A percentile compares a stretch with the other conserved stretches of the same genome.
phyloP scores from a whole-genome alignment of 1,140 invertebrate genomes.

The Macrocentrus cingulum region DNA sequence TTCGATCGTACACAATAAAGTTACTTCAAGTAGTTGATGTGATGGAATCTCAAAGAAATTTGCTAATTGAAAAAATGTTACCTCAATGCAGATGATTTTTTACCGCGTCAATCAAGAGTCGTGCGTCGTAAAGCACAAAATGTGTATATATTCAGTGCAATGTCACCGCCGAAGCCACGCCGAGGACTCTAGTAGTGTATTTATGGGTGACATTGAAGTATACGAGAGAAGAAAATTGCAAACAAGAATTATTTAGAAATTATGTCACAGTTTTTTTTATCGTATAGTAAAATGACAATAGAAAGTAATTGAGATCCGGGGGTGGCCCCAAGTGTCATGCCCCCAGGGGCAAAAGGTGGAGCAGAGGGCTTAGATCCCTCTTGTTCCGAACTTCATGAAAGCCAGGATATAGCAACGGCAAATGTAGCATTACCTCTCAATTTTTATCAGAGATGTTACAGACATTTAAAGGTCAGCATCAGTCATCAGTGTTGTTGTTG shows the following conservation, averaged over 20 bases:
- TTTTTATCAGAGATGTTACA: slow-evolving; percentile 53
- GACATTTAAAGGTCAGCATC: slow-evolving; percentile 54
- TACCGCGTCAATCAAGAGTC: no score
- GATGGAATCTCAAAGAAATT: neutral
- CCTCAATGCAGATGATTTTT: no score
- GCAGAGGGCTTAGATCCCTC: slow-evolving; percentile 53
- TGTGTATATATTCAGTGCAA: no score
- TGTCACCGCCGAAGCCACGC: no score
- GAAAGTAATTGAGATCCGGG: slow-evolving; percentile 8
- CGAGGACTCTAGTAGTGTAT: no score
- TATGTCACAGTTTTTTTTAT: no score
- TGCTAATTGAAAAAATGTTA: neutral
- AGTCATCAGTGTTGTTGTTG: no score
- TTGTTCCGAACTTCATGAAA: slow-evolving; percentile 49
- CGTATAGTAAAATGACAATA: neutral
- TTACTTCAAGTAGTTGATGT: slow-evolving; percentile 4
- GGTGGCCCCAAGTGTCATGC: slow-evolving; percentile 46
- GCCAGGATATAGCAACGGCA: slow-evolving; percentile 42
- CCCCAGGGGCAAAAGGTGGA: slow-evolving; percentile 50
- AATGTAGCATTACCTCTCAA: slow-evolving; percentile 44
- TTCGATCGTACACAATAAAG: slow-evolving; percentile 9
- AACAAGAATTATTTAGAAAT: no score
- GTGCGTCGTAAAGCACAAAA: no score
- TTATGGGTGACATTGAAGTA: no score
- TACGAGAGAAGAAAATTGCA: no score